Evolutionary conservation across 2,888 invertebrate species (phyloP).

Genomic region (Taenaris catops): DNA sequence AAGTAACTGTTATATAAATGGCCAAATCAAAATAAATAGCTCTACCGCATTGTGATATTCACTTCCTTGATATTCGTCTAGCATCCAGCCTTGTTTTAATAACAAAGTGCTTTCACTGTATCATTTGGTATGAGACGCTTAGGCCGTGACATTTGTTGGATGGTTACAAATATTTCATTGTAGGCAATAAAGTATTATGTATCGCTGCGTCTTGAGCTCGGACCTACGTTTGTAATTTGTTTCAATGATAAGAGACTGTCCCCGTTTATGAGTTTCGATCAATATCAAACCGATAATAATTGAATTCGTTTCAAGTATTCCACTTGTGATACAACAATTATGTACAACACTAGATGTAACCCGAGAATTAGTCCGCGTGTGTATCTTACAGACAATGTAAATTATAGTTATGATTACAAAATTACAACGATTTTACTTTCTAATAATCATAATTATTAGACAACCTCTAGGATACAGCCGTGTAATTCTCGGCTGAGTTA

Average conservation of each 20-base stretch:
- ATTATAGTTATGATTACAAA: too few relatives aligned
- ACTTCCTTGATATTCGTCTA: constrained; percentile 1
- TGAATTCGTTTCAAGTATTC: constrained; percentile 1
- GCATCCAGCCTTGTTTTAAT: constrained; percentile 4
- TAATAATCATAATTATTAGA: too few relatives aligned
- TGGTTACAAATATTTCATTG: constrained; percentile 37
- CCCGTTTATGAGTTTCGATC: constrained; percentile 15
- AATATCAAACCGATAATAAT: constrained; percentile 12
- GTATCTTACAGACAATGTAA: too few relatives aligned
- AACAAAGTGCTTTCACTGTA: constrained; percentile 5
- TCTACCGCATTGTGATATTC: too few relatives aligned
- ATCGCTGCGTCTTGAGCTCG: constrained; percentile 33
- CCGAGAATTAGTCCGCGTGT: too few relatives aligned
- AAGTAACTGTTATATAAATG: too few relatives aligned
- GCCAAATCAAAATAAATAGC: too few relatives aligned
- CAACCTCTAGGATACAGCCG: too few relatives aligned
- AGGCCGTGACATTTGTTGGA: constrained; percentile 29
- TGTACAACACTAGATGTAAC: too few relatives aligned
- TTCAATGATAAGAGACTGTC: constrained; percentile 30
- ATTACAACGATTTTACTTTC: too few relatives aligned
- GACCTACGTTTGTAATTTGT: constrained; percentile 37
- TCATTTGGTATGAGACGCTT: constrained; percentile 7
- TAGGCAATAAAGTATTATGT: constrained; percentile 38
- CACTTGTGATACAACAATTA: too few relatives aligned
- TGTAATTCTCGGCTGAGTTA: too few relatives aligned